These are phyloP conservation scores for Drosophila asahinai DNA, from an alignment of 1,140 invertebrate species.

Conservation along the genomic window DNA sequence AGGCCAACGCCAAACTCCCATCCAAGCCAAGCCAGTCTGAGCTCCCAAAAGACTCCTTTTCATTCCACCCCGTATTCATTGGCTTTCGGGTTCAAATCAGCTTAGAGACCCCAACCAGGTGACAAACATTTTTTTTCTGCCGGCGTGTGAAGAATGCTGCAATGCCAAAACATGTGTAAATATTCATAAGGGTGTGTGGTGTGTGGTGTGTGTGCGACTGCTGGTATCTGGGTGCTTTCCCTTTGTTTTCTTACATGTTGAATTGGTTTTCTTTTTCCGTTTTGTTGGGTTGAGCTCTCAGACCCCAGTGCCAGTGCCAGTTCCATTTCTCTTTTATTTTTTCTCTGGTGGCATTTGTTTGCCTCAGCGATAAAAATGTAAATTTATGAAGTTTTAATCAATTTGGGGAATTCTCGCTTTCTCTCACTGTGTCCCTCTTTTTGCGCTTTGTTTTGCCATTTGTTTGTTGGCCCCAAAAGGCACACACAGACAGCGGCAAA, in stretches of 20 bases:
- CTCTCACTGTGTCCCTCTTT: conserved; percentile 37
- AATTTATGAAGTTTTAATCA: conserved; percentile 84
- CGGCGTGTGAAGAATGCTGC: conserved; percentile 47
- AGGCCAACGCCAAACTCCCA: conserved; percentile 4
- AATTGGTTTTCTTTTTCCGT: conserved; percentile 50
- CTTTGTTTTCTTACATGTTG: conserved; percentile 59
- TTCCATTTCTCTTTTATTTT: conserved; percentile 39
- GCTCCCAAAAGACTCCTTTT: conserved; percentile 21
- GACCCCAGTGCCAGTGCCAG: conserved; percentile 20
- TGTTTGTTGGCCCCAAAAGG: conserved; percentile 62
- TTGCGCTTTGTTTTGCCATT: conserved; percentile 40
- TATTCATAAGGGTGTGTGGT: conserved; percentile 59
- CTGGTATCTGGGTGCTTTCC: conserved; percentile 31
- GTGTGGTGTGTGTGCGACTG: conserved; percentile 30
- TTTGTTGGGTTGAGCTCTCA: conserved; percentile 39
- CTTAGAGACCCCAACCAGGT: conserved; percentile 62
- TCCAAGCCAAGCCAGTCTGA: background rate
- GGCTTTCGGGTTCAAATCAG: conserved; percentile 67
- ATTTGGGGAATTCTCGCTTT: conserved; percentile 79
- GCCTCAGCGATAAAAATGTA: conserved; percentile 79
- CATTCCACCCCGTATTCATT: conserved; percentile 46
- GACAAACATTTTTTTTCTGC: conserved; percentile 33
- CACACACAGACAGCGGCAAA: conserved; percentile 56
- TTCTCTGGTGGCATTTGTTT: conserved; percentile 62
- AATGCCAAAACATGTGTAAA: conserved; percentile 74